phyloP scores from a whole-genome alignment of 1,140 invertebrate species.

The Rhagoletis pomonella region DNA sequence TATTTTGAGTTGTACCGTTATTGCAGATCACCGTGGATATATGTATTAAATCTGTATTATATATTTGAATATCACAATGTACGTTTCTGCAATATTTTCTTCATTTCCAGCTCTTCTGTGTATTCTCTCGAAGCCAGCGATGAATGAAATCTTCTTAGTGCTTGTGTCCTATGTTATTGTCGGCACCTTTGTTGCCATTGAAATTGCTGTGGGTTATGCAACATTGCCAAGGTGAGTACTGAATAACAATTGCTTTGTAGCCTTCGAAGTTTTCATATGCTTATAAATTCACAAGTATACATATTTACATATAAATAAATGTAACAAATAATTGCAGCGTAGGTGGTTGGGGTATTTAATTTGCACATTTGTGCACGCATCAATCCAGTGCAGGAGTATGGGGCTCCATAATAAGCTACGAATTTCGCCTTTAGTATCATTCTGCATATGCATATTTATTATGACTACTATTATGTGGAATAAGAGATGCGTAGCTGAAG shows the following conservation, averaged over 20 bases:
- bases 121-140: constrained; percentile 85
- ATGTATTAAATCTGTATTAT: too few species aligned
- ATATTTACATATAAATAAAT: neutral
- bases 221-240: constrained; percentile 74
- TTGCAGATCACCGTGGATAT: too few species aligned
- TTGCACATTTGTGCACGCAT: too few species aligned
- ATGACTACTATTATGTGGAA: too few species aligned
- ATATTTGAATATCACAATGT: too few species aligned
- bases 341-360: too few species aligned
- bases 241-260: neutral
- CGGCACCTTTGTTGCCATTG: constrained; percentile 81
- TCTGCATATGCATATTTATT: too few species aligned
- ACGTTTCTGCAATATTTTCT: neutral
- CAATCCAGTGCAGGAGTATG: too few species aligned
- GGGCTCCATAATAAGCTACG: too few species aligned
- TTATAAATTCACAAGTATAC: neutral
- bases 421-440: too few species aligned
- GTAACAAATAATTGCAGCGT: neutral
- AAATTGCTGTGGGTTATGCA: constrained; percentile 77
- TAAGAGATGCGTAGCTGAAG: too few species aligned
- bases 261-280: neutral
- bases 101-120: constrained; percentile 80
- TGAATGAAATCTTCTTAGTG: constrained; percentile 91
- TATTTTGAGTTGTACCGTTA: too few species aligned
- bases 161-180: constrained; percentile 88